These are phyloP conservation scores for Aphidoletes aphidimyza DNA, from an alignment of 2,888 invertebrate species.

Conservation along the genomic window DNA sequence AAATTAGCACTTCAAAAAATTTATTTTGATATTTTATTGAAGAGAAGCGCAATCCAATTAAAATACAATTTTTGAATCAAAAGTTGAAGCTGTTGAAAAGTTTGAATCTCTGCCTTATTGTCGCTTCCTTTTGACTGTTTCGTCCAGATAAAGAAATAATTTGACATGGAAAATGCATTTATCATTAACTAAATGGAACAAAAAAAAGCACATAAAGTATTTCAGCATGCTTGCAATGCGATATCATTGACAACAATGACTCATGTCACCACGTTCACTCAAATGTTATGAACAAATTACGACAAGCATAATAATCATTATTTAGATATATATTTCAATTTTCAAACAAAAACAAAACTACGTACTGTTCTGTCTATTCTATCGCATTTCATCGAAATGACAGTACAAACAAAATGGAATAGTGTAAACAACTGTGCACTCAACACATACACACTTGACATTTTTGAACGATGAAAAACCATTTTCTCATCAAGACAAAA, in stretches of 20 bases:
- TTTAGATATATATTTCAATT: neutral
- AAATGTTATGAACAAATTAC: neutral
- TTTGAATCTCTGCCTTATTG: too few species aligned
- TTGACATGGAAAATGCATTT: neutral
- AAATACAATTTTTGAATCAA: too few species aligned
- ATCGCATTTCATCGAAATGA: neutral
- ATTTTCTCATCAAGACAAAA: neutral
- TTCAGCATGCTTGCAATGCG: neutral
- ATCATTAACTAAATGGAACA: neutral
- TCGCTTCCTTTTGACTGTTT: neutral
- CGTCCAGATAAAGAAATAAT: neutral
- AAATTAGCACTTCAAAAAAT: too few species aligned
- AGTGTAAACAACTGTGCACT: too few species aligned
- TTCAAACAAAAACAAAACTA: neutral
- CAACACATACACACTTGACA: neutral
- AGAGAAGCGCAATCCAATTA: too few species aligned
- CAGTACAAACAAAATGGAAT: neutral
- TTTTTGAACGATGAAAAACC: neutral
- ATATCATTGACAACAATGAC: neutral
- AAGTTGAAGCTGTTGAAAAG: too few species aligned
- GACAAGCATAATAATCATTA: slow-evolving; percentile 8
- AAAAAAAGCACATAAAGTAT: neutral
- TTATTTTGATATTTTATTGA: too few species aligned
- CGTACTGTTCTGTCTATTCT: neutral
- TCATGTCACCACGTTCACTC: neutral